Evolutionary conservation across 2,888 invertebrate species (phyloP), one percentile per base, ranked within the genome.

Genomic region (Parnassius orleans): DNA sequence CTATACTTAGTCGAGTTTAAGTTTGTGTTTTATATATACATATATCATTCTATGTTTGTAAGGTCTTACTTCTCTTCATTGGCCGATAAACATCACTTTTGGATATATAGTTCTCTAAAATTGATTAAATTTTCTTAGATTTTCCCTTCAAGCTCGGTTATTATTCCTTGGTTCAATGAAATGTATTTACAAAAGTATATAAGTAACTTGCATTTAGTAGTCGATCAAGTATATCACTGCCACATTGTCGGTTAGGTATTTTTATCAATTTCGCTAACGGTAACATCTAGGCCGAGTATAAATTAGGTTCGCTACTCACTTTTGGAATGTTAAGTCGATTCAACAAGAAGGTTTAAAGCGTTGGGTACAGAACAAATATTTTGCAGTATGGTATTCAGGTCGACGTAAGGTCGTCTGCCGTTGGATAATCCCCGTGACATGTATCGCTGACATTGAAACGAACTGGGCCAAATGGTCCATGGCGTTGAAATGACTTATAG

Each of bases 331-430:
- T 68, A 68, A 67, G 68, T 64, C 68, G 64, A 69, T 56, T 47
- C 24, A 55, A 63, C 54, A 54, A 66, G 58, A 62, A 60, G 62
- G 61, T 66, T 61, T 68, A 64, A 66, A 33, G 51, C 33, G 50
- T 51, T 80, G 79, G 81, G 80, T 78, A 75, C 79, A 75, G 78
- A 80, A 79, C 79, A 81, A 79, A 84, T 75, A 77, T 72, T 71
- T 68, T 67, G 60, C 66, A 53, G 57, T 65, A 55, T 61, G 77
- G 80, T 78, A 85, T 86, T 83, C 70, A 72, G 84, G 82, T 70
- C 81, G 71, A 65, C 67, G 72, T 71, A 72, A 80, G 80, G 83
- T 77, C 77, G 73, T 74, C 66, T 60, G 44, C 56, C 70, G 67
- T 67, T 69, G 68, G 71, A 76, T 84, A 81, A 81, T 79, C 77